Percentiles rank a stretch among this genome's conserved stretches.
phyloP scores from a whole-genome alignment of 1,140 invertebrate genomes.

The Aphaenogaster floridana region DNA sequence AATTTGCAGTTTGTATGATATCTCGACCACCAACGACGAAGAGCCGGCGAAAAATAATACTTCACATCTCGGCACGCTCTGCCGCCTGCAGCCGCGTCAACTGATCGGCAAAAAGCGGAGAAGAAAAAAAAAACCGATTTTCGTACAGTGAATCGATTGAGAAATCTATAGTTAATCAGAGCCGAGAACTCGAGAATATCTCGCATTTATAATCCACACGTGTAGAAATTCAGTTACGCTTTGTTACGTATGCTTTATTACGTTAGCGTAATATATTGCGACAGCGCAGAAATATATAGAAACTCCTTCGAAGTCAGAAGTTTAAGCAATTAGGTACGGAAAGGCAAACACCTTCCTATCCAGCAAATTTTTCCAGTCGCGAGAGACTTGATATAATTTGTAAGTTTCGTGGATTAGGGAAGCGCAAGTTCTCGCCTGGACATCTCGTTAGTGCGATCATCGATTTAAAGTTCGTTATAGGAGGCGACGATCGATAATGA shows the following conservation, averaged over 20 bases:
- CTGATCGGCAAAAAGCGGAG: background rate
- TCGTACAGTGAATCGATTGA: background rate
- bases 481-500: conserved; percentile 78
- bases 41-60: conserved; percentile 71
- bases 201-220: background rate
- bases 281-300: background rate
- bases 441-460: conserved; percentile 79
- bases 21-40: conserved; percentile 10
- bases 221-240: background rate
- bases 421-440: conserved; percentile 67
- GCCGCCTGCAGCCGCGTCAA: background rate
- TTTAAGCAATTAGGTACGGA: conserved; percentile 5
- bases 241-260: background rate
- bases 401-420: conserved; percentile 45
- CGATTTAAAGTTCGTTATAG: conserved; percentile 82
- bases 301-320: background rate
- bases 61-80: conserved; percentile 1
- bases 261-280: background rate
- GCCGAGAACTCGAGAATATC: background rate
- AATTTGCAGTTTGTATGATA: conserved; percentile 73
- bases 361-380: background rate
- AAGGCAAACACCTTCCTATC: conserved; percentile 7
- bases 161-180: background rate
- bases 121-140: background rate
- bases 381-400: conserved; percentile 46